These are phyloP conservation scores for Temnopleurus reevesii DNA, from an alignment of 53 echinoderm and acorn worm genomes.

Conservation along the genomic window DNA sequence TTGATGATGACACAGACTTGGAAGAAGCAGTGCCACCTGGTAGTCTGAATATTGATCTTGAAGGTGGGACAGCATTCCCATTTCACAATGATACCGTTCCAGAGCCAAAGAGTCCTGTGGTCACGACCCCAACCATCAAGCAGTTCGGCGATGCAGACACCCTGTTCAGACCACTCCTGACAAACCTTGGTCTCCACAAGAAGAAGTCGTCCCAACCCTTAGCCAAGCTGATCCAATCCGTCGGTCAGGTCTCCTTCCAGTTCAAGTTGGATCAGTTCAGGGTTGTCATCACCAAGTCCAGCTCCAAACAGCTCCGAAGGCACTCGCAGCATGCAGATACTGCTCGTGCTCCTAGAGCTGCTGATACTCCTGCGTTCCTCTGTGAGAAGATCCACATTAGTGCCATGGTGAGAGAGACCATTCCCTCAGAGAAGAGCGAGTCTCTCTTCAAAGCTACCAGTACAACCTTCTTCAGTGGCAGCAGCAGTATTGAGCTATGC, in stretches of 20 bases:
- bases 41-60: background rate
- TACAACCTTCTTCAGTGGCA: conserved; percentile 50
- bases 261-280: conserved; percentile 69
- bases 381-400: conserved; percentile 77
- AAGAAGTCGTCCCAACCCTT: conserved; percentile 65
- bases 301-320: conserved; percentile 61
- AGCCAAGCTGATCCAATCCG: conserved; percentile 62
- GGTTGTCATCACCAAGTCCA: conserved; percentile 80
- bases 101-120: conserved; percentile 31
- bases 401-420: conserved; percentile 70
- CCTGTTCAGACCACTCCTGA: conserved; percentile 89
- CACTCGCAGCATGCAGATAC: conserved; percentile 28
- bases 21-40: background rate
- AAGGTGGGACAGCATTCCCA: background rate
- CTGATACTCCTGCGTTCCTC: conserved; percentile 83
- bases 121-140: conserved; percentile 76
- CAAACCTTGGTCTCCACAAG: conserved; percentile 78
- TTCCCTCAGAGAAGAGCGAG: conserved; percentile 56
- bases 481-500: conserved; percentile 67
- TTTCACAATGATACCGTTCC: background rate
- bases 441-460: conserved; percentile 20
- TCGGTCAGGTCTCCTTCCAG: conserved; percentile 67
- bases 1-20: background rate
- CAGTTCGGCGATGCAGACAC: conserved; percentile 90
- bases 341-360: conserved; percentile 57